A percentile compares a stretch with the other conserved stretches of the same genome.
phyloP scores from a whole-genome alignment of 2,888 invertebrate genomes.

The Pardosa pseudoannulata region DNA sequence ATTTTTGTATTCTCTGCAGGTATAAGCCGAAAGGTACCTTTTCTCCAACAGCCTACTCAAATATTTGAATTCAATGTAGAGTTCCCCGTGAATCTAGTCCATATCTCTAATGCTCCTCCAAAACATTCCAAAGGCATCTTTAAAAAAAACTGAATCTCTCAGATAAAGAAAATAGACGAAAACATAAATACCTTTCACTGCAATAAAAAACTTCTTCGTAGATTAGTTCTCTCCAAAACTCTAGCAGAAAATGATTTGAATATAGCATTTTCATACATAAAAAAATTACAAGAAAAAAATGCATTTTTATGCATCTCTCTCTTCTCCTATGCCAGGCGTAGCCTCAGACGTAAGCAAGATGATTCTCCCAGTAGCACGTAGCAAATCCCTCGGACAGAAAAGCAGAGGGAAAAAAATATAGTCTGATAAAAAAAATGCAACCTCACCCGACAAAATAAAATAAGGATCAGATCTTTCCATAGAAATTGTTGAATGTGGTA shows the following conservation, averaged over 20 bases:
- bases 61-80: too few relatives aligned
- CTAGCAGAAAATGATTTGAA: constrained; percentile 16
- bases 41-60: too few relatives aligned
- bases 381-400: background rate
- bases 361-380: constrained; percentile 36
- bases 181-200: background rate
- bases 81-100: too few relatives aligned
- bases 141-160: too few relatives aligned
- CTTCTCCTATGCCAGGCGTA: background rate
- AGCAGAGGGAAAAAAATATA: background rate
- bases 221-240: background rate
- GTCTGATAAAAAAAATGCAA: background rate
- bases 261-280: constrained; percentile 16
- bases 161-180: background rate
- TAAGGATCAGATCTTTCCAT: constrained; percentile 21
- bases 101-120: too few relatives aligned
- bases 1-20: too few relatives aligned
- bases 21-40: too few relatives aligned
- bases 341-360: constrained; percentile 29
- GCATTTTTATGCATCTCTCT: constrained; percentile 13
- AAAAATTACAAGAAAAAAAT: background rate
- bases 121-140: too few relatives aligned
- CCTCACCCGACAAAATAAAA: constrained; percentile 1
- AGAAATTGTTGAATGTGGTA: constrained; percentile 44
- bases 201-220: background rate